These are phyloP conservation scores for Hermetia illucens DNA, from an alignment of 1,140 invertebrate species.

Conservation along the genomic window DNA sequence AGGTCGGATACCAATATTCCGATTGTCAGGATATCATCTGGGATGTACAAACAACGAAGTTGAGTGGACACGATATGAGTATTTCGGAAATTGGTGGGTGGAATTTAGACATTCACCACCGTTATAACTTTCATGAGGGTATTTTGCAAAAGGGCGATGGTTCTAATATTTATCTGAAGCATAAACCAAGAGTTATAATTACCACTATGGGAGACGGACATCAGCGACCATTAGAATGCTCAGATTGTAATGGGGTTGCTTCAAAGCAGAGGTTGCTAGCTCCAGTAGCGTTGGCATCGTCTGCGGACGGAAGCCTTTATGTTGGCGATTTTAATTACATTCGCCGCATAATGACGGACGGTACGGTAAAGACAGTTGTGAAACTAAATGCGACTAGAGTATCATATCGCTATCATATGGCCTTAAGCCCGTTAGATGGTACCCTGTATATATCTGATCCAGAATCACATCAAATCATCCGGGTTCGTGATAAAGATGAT, in stretches of 20 bases:
- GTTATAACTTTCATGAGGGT: slow-evolving; percentile 95
- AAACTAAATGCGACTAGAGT: slow-evolving; percentile 81
- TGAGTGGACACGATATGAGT: slow-evolving; percentile 91
- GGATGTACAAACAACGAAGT: slow-evolving; percentile 87
- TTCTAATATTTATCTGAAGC: slow-evolving; percentile 88
- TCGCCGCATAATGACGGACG: slow-evolving; percentile 75
- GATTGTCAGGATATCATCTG: slow-evolving; percentile 89
- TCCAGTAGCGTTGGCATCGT: slow-evolving; percentile 79
- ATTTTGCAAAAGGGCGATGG: slow-evolving; percentile 96
- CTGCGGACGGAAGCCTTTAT: slow-evolving; percentile 85
- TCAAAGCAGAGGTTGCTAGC: slow-evolving; percentile 71
- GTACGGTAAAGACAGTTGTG: slow-evolving; percentile 74
- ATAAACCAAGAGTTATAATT: slow-evolving; percentile 78
- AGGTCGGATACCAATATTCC: slow-evolving; percentile 90
- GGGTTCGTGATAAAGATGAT: slow-evolving; percentile 71
- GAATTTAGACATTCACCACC: slow-evolving; percentile 94
- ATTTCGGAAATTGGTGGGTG: slow-evolving; percentile 92
- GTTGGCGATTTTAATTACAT: slow-evolving; percentile 95
- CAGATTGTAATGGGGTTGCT: slow-evolving; percentile 70
- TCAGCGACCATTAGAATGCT: slow-evolving; percentile 68
- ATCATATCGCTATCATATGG: slow-evolving; percentile 91
- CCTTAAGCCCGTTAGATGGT: slow-evolving; percentile 84
- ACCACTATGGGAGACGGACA: slow-evolving; percentile 90
- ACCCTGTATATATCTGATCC: slow-evolving; percentile 88
- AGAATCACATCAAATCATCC: slow-evolving; percentile 85